phyloP scores from a whole-genome alignment of 2,888 invertebrate genomes.

The Elmis aenea region DNA sequence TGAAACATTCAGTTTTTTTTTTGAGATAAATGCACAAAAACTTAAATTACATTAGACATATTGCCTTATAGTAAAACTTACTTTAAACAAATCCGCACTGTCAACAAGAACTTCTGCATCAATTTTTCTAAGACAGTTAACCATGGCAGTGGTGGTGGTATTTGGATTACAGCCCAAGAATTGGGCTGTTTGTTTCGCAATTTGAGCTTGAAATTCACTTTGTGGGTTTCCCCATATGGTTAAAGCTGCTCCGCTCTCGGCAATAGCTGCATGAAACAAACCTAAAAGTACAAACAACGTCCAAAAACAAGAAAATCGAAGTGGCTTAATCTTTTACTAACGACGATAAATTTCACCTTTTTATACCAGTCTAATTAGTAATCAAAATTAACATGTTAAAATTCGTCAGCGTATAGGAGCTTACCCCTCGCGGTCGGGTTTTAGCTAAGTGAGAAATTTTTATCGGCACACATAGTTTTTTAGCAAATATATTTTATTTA shows the following conservation, averaged over 20 bases:
- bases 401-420: constrained; percentile 1
- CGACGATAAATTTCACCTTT: too few relatives aligned
- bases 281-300: too few relatives aligned
- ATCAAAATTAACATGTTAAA: neutral
- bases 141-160: constrained; percentile 36
- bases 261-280: constrained; percentile 48
- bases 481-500: too few relatives aligned
- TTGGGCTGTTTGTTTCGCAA: constrained; percentile 43
- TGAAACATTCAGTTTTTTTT: constrained; percentile 32
- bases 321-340: too few relatives aligned
- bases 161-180: constrained; percentile 42
- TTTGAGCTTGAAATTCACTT: constrained; percentile 25
- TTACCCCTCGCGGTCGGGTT: neutral
- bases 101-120: constrained; percentile 42
- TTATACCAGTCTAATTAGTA: constrained; percentile 1
- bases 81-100: constrained; percentile 47
- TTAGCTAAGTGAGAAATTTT: neutral
- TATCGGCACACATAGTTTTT: too few relatives aligned
- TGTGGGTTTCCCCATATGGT: constrained; percentile 41
- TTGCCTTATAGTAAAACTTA: constrained; percentile 26
- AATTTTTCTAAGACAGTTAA: constrained; percentile 44
- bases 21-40: neutral
- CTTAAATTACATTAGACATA: constrained; percentile 4
- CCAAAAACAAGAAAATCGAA: too few relatives aligned
- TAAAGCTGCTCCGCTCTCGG: constrained; percentile 49